Base-by-base conservation (phyloP, 2,113 vertebrate genomes). In the Phycodurus eques region DNA sequence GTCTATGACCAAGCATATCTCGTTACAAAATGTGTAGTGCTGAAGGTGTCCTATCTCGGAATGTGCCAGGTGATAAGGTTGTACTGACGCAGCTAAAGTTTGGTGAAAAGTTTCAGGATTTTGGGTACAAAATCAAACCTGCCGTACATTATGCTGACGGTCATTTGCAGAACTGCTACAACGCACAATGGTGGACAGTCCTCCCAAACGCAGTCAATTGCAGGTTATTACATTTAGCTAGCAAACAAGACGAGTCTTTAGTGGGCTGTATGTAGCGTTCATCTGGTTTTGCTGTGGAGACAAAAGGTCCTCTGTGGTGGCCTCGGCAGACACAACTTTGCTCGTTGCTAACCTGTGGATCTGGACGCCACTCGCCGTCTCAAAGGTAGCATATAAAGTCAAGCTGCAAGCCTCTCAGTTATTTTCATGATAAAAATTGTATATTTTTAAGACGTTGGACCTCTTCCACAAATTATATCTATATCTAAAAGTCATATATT, bases 281-380 rank as follows among this genome's bases (percentile, higher is more conserved):
- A 66, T 98, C 94, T 92, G 90, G 90, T 98, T 98, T 96, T 96
- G 93, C 80, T 78, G 87, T 1, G 92, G 94, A 95, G 93, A 96
- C 94, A 65, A 96, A 95, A 95, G 93, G 93, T 79, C 46, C 87
- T 85, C 88, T 93, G 91, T 92, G 80, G 91, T 92, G 80, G 89
- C 81, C 90, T 80, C 89, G 94, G 93, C 94, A 92, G 92, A 92
- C 90, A 88, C 90, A 88, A 90, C 93, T 94, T 94, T 94, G 95
- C 93, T 93, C 92, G 90, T 92, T 95, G 87, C 93, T 61, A 86
- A 89, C 68, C 80, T 83, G 91, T 90, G 88, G 77, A 43, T 92
- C 92, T 93, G 92, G 5, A 22, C 2, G 35, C 62, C 4, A 1
- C 6, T 61, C 6, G 6, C 59, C 14, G 3, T 61, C 62, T 2